Evolutionary conservation across 2,888 invertebrate genomes (phyloP).

Genomic region (Eilema caniola): DNA sequence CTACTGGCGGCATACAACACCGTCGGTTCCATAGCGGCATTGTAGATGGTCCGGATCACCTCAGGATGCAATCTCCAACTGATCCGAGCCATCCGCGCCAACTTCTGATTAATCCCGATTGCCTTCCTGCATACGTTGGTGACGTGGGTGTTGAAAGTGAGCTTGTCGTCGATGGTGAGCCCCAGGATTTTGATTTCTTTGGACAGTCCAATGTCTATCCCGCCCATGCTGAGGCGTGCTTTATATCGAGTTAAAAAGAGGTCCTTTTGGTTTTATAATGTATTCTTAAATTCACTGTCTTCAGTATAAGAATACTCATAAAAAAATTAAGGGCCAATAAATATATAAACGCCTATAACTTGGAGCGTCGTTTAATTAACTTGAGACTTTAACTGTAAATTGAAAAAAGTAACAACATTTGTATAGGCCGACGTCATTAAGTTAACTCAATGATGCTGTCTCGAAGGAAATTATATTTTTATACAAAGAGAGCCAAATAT

Average conservation of each 20-base stretch:
- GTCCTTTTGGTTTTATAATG: not conserved
- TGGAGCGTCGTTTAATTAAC: slow-evolving; percentile 53
- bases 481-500: slow-evolving; percentile 26
- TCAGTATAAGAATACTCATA: slow-evolving; percentile 8
- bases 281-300: slow-evolving; percentile 1
- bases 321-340: slow-evolving; percentile 24
- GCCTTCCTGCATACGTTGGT: no score
- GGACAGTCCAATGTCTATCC: no score
- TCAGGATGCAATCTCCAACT: no score
- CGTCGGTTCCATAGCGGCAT: no score
- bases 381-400: slow-evolving; percentile 67
- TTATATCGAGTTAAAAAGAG: not conserved
- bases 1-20: no score
- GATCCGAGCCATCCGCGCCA: no score
- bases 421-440: slow-evolving; percentile 31
- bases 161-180: no score
- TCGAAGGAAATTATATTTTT: slow-evolving; percentile 56
- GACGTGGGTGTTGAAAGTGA: no score
- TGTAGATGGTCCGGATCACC: no score
- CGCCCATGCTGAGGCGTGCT: no score
- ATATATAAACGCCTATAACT: slow-evolving; percentile 32
- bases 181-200: no score
- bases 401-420: slow-evolving; percentile 54
- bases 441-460: slow-evolving; percentile 34
- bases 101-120: no score